phyloP scores from a whole-genome alignment of 2,888 invertebrate genomes.

The Platypus cylindrus region DNA sequence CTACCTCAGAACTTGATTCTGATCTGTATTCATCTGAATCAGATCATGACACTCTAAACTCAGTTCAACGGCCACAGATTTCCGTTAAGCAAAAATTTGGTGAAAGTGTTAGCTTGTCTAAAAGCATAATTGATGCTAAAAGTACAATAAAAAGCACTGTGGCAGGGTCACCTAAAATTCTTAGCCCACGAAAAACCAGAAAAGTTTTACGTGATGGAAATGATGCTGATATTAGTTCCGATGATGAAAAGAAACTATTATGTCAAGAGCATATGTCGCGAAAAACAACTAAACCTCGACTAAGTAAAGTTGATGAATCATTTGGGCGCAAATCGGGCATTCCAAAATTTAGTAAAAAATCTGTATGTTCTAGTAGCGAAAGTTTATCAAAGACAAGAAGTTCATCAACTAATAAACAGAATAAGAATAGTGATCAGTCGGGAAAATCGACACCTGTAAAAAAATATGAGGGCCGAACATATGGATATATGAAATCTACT shows the following conservation, averaged over 20 bases:
- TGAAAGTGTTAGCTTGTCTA: too few relatives aligned
- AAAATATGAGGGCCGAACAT: conserved; percentile 27
- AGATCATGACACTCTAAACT: conserved; percentile 16
- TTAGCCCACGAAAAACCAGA: conserved; percentile 12
- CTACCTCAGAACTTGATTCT: conserved; percentile 25
- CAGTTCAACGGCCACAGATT: conserved; percentile 1
- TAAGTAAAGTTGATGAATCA: conserved; percentile 2
- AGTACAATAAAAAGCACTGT: conserved; percentile 2
- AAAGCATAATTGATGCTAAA: not conserved
- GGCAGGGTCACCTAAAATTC: conserved; percentile 7
- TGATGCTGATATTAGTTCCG: conserved; percentile 32
- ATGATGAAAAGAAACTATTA: conserved; percentile 21
- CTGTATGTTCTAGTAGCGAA: conserved; percentile 14
- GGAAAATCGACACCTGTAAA: conserved; percentile 14
- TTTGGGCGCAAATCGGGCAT: conserved; percentile 7
- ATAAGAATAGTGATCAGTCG: conserved; percentile 13
- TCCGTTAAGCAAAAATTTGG: not conserved
- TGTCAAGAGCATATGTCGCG: conserved; percentile 5
- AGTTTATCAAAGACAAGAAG: conserved; percentile 15
- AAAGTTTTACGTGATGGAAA: conserved; percentile 20
- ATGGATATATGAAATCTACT: conserved; percentile 49
- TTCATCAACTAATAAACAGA: conserved; percentile 12
- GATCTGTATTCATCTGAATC: conserved; percentile 31
- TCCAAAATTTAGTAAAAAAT: conserved; percentile 8
- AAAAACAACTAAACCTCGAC: conserved; percentile 6